A percentile compares a stretch with the other conserved stretches of the same genome.
Evolutionary conservation across 2,797 vertebrate genomes (phyloP).

Genomic region (Esox masquinongy): DNA sequence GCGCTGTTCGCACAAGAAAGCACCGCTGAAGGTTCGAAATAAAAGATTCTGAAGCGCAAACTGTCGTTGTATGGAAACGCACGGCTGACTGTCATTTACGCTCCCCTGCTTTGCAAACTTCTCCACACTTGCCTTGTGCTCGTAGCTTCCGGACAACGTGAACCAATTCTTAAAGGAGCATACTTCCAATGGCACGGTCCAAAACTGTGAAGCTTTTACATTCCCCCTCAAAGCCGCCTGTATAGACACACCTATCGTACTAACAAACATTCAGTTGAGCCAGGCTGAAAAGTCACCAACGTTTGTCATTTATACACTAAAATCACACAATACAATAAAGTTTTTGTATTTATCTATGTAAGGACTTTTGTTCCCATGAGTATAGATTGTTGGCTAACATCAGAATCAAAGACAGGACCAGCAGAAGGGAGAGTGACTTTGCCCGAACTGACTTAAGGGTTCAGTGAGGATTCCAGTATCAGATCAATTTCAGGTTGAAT

Average conservation of each 20-base stretch:
- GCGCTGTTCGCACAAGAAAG: neutral
- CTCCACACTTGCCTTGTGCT: constrained; percentile 11
- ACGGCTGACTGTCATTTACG: constrained; percentile 28
- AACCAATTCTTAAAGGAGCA: constrained; percentile 26
- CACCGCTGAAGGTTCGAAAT: neutral
- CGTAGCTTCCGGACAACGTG: constrained; percentile 12
- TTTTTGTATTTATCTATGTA: too few species aligned
- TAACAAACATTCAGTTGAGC: neutral
- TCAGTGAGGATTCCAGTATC: constrained; percentile 23
- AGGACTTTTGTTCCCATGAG: too few species aligned
- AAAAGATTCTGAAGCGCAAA: neutral
- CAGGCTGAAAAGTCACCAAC: neutral
- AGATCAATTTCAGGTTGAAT: constrained; percentile 40
- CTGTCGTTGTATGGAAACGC: neutral
- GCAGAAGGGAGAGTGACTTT: constrained; percentile 7
- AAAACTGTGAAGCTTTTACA: neutral
- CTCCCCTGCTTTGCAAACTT: constrained; percentile 32
- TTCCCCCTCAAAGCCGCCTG: neutral
- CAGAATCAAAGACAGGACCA: neutral
- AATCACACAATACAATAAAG: neutral
- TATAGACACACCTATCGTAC: constrained; percentile 9
- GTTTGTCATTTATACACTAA: neutral
- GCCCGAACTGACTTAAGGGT: constrained; percentile 31
- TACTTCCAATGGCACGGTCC: neutral
- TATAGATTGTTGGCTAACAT: too few species aligned